Evolutionary conservation across 2,113 vertebrate genomes (phyloP).

Genomic region (Anser cygnoides): DNA sequence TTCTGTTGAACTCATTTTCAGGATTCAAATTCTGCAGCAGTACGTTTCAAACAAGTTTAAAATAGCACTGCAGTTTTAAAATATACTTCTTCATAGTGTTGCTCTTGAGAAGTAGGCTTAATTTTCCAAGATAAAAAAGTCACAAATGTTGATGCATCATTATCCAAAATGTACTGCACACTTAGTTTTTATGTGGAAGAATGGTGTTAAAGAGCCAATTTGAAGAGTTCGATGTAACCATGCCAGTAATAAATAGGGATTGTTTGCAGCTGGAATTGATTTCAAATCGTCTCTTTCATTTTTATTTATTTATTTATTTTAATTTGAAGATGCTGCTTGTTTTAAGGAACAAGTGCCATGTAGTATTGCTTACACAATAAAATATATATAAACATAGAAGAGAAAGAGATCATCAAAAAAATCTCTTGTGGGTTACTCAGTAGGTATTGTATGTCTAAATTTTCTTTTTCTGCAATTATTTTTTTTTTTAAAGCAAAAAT

Average conservation of each 20-base stretch:
- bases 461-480: not conserved
- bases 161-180: not conserved
- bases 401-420: not conserved
- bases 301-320: not conserved
- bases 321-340: not conserved
- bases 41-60: slow-evolving; percentile 9
- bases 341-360: not conserved
- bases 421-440: not conserved
- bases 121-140: slow-evolving; percentile 37
- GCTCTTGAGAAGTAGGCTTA: slow-evolving; percentile 17
- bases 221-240: not conserved
- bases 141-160: slow-evolving; percentile 8
- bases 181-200: slow-evolving; percentile 20
- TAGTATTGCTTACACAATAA: not conserved
- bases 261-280: not conserved
- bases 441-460: not conserved
- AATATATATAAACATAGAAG: not conserved
- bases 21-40: not conserved
- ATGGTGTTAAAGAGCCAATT: not conserved
- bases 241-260: slow-evolving; percentile 3
- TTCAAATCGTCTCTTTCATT: slow-evolving; percentile 7
- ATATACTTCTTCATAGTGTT: not conserved
- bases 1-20: not conserved
- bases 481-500: not conserved
- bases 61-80: slow-evolving; percentile 6